These are phyloP conservation scores for Otus scops DNA, from an alignment of 2,797 vertebrate genomes.

Conservation along the genomic window DNA sequence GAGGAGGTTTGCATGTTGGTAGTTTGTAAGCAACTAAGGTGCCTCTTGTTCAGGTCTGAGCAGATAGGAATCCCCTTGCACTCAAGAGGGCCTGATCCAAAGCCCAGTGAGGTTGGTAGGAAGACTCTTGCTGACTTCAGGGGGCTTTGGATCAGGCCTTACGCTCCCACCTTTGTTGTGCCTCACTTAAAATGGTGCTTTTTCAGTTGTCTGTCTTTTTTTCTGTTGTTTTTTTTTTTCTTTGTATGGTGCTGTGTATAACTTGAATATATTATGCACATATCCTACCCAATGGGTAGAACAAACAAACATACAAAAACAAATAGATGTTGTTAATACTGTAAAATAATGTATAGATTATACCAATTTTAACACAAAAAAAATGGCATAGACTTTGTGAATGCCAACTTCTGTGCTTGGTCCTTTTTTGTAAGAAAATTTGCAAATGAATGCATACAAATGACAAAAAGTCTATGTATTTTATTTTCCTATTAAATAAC, in stretches of 20 bases:
- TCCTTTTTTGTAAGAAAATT: slow-evolving; percentile 86
- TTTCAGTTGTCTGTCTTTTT: slow-evolving; percentile 85
- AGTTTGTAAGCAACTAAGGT: slow-evolving; percentile 82
- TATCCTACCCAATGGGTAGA: slow-evolving; percentile 99
- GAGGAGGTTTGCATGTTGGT: slow-evolving; percentile 84
- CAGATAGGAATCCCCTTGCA: slow-evolving; percentile 81
- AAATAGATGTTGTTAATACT: slow-evolving; percentile 88
- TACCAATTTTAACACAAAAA: slow-evolving; percentile 89
- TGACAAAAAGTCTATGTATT: slow-evolving; percentile 84
- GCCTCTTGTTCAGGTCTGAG: slow-evolving; percentile 86
- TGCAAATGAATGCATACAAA: slow-evolving; percentile 87
- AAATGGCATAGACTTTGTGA: slow-evolving; percentile 91
- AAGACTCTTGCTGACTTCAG: background rate
- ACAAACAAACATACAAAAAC: slow-evolving; percentile 76
- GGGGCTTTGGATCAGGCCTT: slow-evolving; percentile 55
- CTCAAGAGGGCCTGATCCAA: slow-evolving; percentile 4
- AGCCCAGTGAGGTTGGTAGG: background rate
- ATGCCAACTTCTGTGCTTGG: slow-evolving; percentile 85
- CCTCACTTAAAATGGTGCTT: slow-evolving; percentile 97
- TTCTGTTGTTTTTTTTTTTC: slow-evolving; percentile 72
- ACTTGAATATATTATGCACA: slow-evolving; percentile 97
- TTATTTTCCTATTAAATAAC: slow-evolving; percentile 92
- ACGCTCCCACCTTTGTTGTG: slow-evolving; percentile 87
- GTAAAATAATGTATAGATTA: slow-evolving; percentile 93
- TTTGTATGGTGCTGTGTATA: slow-evolving; percentile 96